Base-by-base conservation (phyloP, 2,888 invertebrate genomes). In the Mamestra brassicae region DNA sequence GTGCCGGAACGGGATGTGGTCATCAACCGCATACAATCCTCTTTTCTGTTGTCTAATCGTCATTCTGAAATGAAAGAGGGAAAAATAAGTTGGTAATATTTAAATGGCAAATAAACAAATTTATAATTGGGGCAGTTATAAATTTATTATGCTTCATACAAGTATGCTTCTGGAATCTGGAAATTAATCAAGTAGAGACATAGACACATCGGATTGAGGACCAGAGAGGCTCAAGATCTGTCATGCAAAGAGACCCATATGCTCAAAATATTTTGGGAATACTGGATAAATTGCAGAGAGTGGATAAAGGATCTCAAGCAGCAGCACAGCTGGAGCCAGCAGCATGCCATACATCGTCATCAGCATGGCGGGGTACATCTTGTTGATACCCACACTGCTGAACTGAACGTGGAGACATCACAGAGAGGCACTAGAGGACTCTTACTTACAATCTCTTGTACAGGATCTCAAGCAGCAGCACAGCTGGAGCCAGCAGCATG, bases 321-420 rank as follows among this genome's bases (percentile, higher is more conserved):
- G 5, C 38, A 97, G 86, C 1, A 97, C 89, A 0, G 90, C 90
- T 0, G 96, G 88, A 0, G 97, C 94, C 11, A 96, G 74, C 34
- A 95, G 80, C 81, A 94, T 90, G 17, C 97, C 97, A 65, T 96
- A 97, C 26, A 94, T 85, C 10, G 97, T 95, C n/a, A 95, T 94
- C 73, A 96, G 85, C 84, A 97, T 91, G 0, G 97, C 97, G 0
- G 97, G 97, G 74, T 95, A 95, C 92, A 97, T 96, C 86, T 97
- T 97, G 0, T 95, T 94, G 77, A 97, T 93, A 45, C 97, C 97
- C 0, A 97, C 97, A 74, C 97, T 97, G 86, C 97, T 96, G 92
- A 3, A 8, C 3, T 17, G 6, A 97, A 97, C 3, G 97, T 11
- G 47, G 3, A n/a, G 52, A n/a, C 17, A 52, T 17, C 17, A 52